Base-by-base conservation (phyloP, 2,797 vertebrate genomes). In the Typhlichthys eigenmanni region DNA sequence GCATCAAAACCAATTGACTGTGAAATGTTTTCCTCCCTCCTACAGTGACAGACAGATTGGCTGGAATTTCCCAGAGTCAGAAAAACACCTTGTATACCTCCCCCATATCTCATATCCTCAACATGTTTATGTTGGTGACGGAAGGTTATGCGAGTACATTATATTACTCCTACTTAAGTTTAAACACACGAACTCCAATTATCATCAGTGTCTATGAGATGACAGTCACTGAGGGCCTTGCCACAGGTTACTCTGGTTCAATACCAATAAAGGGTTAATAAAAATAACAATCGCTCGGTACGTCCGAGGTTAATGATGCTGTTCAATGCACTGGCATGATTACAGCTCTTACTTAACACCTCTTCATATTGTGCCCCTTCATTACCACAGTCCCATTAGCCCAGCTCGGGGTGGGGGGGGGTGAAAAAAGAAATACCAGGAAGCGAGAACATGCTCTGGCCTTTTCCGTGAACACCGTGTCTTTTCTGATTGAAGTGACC, bases 401-500 rank as follows among this genome's bases (percentile, higher is more conserved):
- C 16, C 55, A 48, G 66, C 9, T 13, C 47, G 64, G 19, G 14
- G 5, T 46, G 69, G 63, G 14, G 5, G 47, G 69, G 63, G 74
- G 38, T 29, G 24, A 29, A 29, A 29, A 64, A 51, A 77, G 71
- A 29, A 49, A 43, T 43, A 43, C 38, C 2, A 5, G 49, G 43
- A 60, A 52, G 53, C 64, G 0, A 4, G 45, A 74, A 80, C 80
- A 81, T 54, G 73, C 61, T 65, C 58, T 2, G 11, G 48, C 52
- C 55, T 56, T 51, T 47, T 66, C 51, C 47, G 34, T 19, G 46
- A 78, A 74, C 74, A 67, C 61, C 2, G 60, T 50, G 66, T 48
- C 58, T 55, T 64, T 70, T 66, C 65, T 82, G 83, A 87, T 80
- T 87, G 80, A 87, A 89, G 76, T 83, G 83, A 83, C 74, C 81